Evolutionary conservation across 2,113 vertebrate genomes (phyloP).

Genomic region (Paratilapia polleni): DNA sequence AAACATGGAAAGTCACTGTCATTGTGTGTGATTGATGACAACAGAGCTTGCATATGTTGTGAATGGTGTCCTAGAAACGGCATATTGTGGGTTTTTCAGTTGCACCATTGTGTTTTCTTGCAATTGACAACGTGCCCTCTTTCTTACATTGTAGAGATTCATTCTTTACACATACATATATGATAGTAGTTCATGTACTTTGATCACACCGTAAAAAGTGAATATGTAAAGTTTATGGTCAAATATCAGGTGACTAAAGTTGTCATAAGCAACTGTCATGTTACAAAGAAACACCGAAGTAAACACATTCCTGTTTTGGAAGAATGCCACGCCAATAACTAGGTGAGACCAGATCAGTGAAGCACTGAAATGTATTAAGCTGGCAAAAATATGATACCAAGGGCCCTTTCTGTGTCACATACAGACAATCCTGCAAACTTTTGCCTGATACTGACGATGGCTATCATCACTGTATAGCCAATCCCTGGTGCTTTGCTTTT

Average conservation of each 20-base stretch:
- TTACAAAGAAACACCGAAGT: too few relatives aligned
- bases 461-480: accelerated
- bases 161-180: not conserved
- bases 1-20: slow-evolving; percentile 1
- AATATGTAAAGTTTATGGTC: not conserved
- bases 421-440: too few relatives aligned
- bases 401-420: too few relatives aligned
- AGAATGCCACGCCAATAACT: too few relatives aligned
- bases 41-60: not conserved
- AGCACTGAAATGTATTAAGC: not conserved
- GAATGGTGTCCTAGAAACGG: not conserved
- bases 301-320: too few relatives aligned
- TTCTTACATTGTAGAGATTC: not conserved
- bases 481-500: not conserved
- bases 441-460: too few relatives aligned
- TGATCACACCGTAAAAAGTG: not conserved
- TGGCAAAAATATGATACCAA: not conserved
- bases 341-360: not conserved
- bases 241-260: too few relatives aligned
- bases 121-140: not conserved
- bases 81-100: not conserved
- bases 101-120: not conserved
- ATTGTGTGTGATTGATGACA: not conserved
- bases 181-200: not conserved
- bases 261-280: too few relatives aligned